These are phyloP conservation scores for Andrena haemorrhoa DNA, from an alignment of 2,888 invertebrate genomes.

Conservation along the genomic window DNA sequence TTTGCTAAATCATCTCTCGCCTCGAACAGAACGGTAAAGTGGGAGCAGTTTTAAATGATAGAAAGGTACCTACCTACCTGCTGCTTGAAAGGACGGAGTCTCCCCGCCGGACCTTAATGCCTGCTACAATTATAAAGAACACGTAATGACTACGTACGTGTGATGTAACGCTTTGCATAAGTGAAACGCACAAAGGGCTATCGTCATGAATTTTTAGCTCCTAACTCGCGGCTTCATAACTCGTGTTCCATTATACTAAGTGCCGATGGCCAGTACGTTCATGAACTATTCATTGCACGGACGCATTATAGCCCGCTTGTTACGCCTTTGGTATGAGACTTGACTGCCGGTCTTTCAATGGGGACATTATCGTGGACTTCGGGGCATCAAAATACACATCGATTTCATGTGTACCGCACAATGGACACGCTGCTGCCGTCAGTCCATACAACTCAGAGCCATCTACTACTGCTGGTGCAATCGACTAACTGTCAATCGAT, in stretches of 20 bases:
- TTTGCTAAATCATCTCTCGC: not conserved
- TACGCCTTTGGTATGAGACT: conserved; percentile 51
- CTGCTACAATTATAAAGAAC: not conserved
- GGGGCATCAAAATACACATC: conserved; percentile 67
- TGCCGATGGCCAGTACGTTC: conserved; percentile 25
- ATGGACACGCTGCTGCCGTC: conserved; percentile 67
- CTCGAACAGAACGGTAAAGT: not conserved
- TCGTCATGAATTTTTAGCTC: conserved; percentile 2
- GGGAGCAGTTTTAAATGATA: not conserved
- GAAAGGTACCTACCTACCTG: not conserved
- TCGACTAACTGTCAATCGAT: conserved; percentile 80
- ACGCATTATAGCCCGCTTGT: conserved; percentile 46
- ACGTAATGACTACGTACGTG: not conserved
- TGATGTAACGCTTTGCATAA: not conserved
- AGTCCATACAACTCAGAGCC: conserved; percentile 61
- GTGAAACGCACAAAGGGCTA: conserved; percentile 2
- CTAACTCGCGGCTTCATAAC: not conserved
- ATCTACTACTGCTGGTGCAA: conserved; percentile 70
- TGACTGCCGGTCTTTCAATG: conserved; percentile 60
- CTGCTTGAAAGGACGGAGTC: not conserved
- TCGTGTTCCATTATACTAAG: conserved; percentile 24
- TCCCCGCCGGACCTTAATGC: not conserved
- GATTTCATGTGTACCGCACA: conserved; percentile 66
- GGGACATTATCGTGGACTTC: conserved; percentile 66
- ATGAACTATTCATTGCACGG: conserved; percentile 40